These are phyloP conservation scores for Rhopalosiphum padi DNA, from an alignment of 1,140 invertebrate species.

Conservation along the genomic window DNA sequence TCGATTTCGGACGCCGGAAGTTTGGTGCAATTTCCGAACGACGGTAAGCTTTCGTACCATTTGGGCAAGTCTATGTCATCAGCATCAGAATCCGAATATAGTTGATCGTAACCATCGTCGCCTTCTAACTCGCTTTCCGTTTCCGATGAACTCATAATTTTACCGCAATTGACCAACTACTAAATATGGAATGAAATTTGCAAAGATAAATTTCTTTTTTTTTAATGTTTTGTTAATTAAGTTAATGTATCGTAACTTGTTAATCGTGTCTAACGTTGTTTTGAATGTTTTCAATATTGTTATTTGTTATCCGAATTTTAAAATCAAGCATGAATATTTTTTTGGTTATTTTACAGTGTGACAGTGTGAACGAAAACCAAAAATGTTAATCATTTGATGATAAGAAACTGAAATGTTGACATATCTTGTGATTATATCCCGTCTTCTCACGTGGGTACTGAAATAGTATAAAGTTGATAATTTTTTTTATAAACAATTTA, in stretches of 20 bases:
- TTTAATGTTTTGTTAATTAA: too few species aligned
- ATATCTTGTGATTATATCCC: neutral
- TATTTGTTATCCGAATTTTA: neutral
- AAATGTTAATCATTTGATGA: neutral
- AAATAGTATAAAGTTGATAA: neutral
- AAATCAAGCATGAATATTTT: neutral
- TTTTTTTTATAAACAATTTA: neutral
- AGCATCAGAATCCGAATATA: constrained; percentile 35
- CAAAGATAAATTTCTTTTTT: too few species aligned
- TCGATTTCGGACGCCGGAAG: constrained; percentile 36
- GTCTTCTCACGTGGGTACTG: constrained; percentile 11
- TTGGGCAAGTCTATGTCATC: constrained; percentile 38
- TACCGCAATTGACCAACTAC: too few species aligned
- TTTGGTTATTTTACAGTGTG: constrained; percentile 40
- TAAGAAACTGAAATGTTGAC: neutral
- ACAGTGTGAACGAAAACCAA: neutral
- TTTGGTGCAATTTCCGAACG: constrained; percentile 5
- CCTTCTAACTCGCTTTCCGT: neutral
- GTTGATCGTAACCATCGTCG: constrained; percentile 14
- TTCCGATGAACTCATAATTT: neutral
- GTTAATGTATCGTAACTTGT: neutral
- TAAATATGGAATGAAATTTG: too few species aligned
- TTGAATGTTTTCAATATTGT: neutral
- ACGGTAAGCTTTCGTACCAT: constrained; percentile 35
- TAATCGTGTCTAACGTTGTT: neutral